Evolutionary conservation across 2,888 invertebrate genomes (phyloP).

Genomic region (Pollenia griseotomentosa): DNA sequence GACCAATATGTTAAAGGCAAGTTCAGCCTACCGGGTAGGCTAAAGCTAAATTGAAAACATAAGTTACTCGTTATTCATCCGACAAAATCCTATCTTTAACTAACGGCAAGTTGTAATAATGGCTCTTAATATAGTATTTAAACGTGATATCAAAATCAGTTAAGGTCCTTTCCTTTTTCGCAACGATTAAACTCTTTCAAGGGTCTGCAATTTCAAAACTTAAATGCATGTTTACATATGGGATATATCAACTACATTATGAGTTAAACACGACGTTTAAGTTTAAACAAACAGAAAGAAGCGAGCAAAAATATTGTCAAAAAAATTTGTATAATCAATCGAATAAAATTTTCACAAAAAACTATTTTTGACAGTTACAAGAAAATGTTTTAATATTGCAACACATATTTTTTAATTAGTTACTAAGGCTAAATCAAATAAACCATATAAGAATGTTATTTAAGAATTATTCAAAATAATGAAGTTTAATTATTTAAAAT

Average conservation of each 20-base stretch:
- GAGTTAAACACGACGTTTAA: constrained; percentile 38
- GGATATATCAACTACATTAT: constrained; percentile 40
- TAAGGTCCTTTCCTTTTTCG: neutral
- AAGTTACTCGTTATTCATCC: neutral
- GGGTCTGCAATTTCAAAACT: constrained; percentile 7
- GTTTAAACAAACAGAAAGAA: neutral
- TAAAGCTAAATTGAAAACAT: neutral
- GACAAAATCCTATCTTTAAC: too few species aligned
- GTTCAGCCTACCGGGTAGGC: too few species aligned
- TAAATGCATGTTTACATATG: constrained; percentile 25
- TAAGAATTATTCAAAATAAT: neutral
- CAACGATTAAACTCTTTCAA: constrained; percentile 6
- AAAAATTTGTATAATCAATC: constrained; percentile 38
- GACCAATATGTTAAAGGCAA: too few species aligned
- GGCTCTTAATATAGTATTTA: too few species aligned
- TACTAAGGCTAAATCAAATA: neutral
- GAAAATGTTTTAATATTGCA: constrained; percentile 27
- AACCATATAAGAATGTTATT: neutral
- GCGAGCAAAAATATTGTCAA: neutral
- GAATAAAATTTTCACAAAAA: constrained; percentile 28
- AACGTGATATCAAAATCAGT: neutral
- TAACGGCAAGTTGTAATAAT: too few species aligned
- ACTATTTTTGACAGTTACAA: constrained; percentile 59
- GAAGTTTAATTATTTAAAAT: too few species aligned
- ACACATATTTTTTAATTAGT: constrained; percentile 46